A percentile compares a stretch with the other conserved stretches of the same genome.
Conservation (phyloP, 1,140 invertebrate species). For the Drosophila jambulina region DNA sequence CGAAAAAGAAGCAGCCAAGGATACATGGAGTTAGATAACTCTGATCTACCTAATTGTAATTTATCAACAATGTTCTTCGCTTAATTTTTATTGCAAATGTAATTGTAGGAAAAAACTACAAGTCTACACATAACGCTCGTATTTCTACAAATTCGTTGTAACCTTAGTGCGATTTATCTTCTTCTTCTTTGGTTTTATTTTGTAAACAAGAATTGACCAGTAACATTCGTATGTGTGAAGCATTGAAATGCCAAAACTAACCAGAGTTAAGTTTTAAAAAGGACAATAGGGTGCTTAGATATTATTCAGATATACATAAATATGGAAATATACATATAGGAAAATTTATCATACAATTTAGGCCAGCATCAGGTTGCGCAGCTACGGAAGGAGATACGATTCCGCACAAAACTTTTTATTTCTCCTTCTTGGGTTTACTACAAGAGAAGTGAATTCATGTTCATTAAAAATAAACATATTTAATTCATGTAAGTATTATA, state of each 20-base stretch:
- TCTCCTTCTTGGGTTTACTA: slow-evolving; percentile 81
- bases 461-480: slow-evolving; percentile 39
- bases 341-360: neutral
- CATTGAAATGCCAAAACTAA: neutral
- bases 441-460: slow-evolving; percentile 4
- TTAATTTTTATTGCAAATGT: too few relatives aligned
- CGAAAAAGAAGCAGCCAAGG: too few relatives aligned
- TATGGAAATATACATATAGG: neutral
- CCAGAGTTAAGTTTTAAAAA: neutral
- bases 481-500: slow-evolving; percentile 38
- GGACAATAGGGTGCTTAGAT: neutral
- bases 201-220: neutral
- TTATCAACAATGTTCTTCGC: too few relatives aligned
- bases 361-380: neutral
- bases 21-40: too few relatives aligned
- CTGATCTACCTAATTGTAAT: too few relatives aligned
- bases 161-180: too few relatives aligned
- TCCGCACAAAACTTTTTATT: slow-evolving; percentile 41
- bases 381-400: neutral
- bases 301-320: neutral
- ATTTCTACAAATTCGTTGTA: too few relatives aligned
- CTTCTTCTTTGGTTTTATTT: neutral
- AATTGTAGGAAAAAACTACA: too few relatives aligned
- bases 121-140: too few relatives aligned
- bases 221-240: neutral